A percentile compares a stretch with the other conserved stretches of the same genome.
Conservation (phyloP, 2,888 invertebrate species). For the Acanthosepion pharaonis region DNA sequence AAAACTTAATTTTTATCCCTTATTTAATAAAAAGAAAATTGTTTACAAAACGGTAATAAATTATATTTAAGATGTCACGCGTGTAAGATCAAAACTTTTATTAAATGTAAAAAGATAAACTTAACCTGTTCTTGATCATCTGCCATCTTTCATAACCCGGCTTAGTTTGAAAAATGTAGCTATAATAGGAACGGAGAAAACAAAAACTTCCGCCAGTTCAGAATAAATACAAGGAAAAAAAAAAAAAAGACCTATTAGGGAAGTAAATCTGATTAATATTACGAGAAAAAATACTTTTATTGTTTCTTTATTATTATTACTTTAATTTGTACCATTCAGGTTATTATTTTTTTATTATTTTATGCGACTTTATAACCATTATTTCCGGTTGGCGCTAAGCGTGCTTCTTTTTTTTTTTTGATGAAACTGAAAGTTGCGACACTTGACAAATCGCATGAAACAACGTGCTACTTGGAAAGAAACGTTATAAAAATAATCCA, state of each 20-base stretch:
- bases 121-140: slow-evolving; percentile 71
- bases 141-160: slow-evolving; percentile 60
- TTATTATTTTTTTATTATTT: neutral
- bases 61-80: neutral
- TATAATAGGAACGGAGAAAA: neutral
- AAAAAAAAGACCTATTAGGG: neutral
- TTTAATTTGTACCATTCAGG: neutral
- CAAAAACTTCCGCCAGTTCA: neutral
- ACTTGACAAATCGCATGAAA: neutral
- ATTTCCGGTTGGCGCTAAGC: neutral
- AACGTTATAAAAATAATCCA: neutral
- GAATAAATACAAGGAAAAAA: too few relatives aligned
- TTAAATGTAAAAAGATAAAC: neutral
- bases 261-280: neutral
- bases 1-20: neutral
- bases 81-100: neutral
- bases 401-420: neutral
- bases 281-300: neutral
- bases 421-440: too few relatives aligned
- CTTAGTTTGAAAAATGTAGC: slow-evolving; percentile 35
- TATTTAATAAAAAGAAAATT: neutral
- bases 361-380: neutral
- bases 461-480: neutral
- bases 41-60: neutral
- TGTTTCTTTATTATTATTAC: neutral